Base-by-base conservation (phyloP, 1,140 invertebrate genomes). In the Sitobion miscanthi region DNA sequence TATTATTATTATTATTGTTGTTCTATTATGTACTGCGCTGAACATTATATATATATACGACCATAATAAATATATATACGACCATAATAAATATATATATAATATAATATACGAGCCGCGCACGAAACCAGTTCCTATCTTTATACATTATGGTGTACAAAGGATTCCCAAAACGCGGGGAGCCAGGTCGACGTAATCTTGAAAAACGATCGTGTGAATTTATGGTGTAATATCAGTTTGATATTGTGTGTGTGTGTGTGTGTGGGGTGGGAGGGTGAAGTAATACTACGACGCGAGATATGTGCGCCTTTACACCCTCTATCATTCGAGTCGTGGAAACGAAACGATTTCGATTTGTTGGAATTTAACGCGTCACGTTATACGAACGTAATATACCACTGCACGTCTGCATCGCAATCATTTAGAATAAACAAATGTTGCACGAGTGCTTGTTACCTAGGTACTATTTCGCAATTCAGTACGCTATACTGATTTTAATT, bases 91-190 rank as follows among this genome's bases (percentile, higher is more conserved):
- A 25, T 35, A 49, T 90, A 90, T 62, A 86, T 49, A 69, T 91
- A 57, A n/a, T 54, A 62, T 88, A 62, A 49, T 17, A n/a, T 14
- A 57, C 54, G n/a, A 90, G 35, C 9, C 38, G 23, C 38, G 23
- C 38, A 82, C 30, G 90, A 91, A 91, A 91, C 90, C 90, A 91
- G 90, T 91, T 90, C 38, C 35, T 52, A n/a, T 77, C 8, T 11
- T 62, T 20, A 87, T 47, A 49, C 25, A n/a, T 52, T 35, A 45
- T 86, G 14, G 47, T 57, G 35, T 42, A 49, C 77, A 93, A 93
- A 82, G 82, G 91, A 93, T 93, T 93, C 82, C 77, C 82, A 85
- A 93, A 93, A 93, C 69, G 49, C 91, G 52, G 82, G 38, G 54
- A 90, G 88, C 23, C 88, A 9, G 52, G 54, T 47, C 54, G 35